Evolutionary conservation across 1,140 invertebrate species (phyloP).

Genomic region (Anthonomus grandis): DNA sequence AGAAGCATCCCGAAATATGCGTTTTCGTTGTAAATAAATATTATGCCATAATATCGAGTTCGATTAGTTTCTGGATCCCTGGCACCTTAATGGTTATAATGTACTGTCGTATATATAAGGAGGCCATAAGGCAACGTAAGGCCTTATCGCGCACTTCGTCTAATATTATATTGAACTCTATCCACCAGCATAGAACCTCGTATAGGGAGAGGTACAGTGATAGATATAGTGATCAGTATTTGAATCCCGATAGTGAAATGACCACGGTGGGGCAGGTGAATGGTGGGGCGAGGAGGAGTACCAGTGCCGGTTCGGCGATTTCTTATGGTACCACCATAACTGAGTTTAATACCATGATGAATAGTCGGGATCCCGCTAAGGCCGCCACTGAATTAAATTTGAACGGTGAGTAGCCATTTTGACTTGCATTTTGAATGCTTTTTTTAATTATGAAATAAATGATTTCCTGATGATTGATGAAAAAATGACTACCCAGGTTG

Average conservation of each 20-base stretch:
- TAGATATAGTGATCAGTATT: slow-evolving; percentile 63
- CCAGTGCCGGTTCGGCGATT: slow-evolving; percentile 44
- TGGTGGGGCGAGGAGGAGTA: slow-evolving; percentile 47
- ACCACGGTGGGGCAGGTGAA: slow-evolving; percentile 45
- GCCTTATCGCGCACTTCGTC: slow-evolving; percentile 76
- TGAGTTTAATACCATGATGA: slow-evolving; percentile 43
- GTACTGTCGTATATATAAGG: slow-evolving; percentile 86
- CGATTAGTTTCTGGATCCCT: slow-evolving; percentile 93
- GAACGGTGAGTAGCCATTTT: slow-evolving; percentile 48
- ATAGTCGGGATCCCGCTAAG: slow-evolving; percentile 44
- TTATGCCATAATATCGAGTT: slow-evolving; percentile 87
- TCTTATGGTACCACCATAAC: slow-evolving; percentile 46
- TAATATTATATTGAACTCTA: slow-evolving; percentile 77
- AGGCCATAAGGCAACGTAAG: slow-evolving; percentile 84
- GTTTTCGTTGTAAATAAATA: slow-evolving; percentile 84
- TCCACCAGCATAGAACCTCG: slow-evolving; percentile 73
- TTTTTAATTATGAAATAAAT: too few species aligned
- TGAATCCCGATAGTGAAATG: slow-evolving; percentile 62
- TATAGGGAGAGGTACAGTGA: slow-evolving; percentile 59
- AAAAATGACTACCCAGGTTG: too few species aligned
- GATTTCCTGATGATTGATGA: too few species aligned
- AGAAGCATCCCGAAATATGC: slow-evolving; percentile 73
- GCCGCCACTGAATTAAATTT: slow-evolving; percentile 48
- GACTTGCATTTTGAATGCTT: too few species aligned
- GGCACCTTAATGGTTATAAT: slow-evolving; percentile 92